Evolutionary conservation across 2,797 vertebrate species (phyloP).

Genomic region (Coluber constrictor): DNA sequence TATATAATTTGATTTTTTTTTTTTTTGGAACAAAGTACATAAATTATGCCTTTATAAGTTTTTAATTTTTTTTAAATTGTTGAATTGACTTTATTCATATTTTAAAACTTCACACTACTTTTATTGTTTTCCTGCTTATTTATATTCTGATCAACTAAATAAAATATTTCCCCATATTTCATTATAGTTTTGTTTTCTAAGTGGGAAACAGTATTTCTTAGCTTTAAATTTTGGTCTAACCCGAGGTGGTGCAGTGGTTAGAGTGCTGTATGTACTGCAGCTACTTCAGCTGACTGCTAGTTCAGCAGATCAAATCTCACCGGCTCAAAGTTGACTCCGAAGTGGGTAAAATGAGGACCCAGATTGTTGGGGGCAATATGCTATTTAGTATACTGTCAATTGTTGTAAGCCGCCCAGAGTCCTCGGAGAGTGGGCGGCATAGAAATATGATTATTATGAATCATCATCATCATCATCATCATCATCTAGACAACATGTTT

Average conservation of each 20-base stretch:
- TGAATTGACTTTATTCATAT: constrained; percentile 60
- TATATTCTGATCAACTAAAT: constrained; percentile 63
- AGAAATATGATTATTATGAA: too few relatives aligned
- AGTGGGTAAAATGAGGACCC: too few relatives aligned
- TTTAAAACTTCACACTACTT: constrained; percentile 56
- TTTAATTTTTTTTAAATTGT: constrained; percentile 52
- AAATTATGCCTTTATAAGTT: constrained; percentile 32
- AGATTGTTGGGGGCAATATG: too few relatives aligned
- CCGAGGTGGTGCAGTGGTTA: constrained; percentile 7
- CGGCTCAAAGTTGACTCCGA: too few relatives aligned
- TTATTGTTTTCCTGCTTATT: neutral
- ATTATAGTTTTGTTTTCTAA: constrained; percentile 67
- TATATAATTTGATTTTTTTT: neutral
- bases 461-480: too few relatives aligned
- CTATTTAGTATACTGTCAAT: too few relatives aligned
- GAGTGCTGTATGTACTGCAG: too few relatives aligned
- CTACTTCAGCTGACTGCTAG: too few relatives aligned
- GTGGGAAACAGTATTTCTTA: constrained; percentile 63
- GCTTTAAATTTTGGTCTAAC: constrained; percentile 65
- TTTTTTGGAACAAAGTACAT: constrained; percentile 18
- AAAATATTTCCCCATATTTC: constrained; percentile 62
- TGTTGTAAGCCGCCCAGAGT: too few relatives aligned
- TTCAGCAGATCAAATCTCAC: too few relatives aligned
- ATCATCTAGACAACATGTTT: constrained; percentile 42
- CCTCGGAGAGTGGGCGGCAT: too few relatives aligned